Evolutionary conservation across 1,140 invertebrate species (phyloP), one percentile per base, ranked within the genome.

Genomic region (Galleria mellonella): DNA sequence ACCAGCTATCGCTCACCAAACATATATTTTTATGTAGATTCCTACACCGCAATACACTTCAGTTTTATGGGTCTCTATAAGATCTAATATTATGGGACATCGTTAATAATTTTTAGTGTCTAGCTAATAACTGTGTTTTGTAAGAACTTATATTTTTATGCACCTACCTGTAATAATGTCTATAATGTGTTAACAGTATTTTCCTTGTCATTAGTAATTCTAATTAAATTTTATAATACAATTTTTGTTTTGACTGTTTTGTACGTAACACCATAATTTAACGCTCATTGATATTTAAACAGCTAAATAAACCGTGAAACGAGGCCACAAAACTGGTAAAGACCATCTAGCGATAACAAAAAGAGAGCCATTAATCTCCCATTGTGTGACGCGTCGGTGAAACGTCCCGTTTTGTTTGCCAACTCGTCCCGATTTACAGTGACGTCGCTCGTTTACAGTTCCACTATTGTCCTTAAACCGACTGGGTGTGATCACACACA

Each of bases 311-410:
- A 67, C 68, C 75, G 69, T 83, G 76, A 82, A 79, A 79, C 72
- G 77, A 83, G 62, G 57, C 73, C 64, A 78, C 75, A 82, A 76
- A 81, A 70, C 55, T 62, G 54, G 68, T 74, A 74, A 82, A 83
- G 70, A 82, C 67, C 72, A 72, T 74, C 67, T 59, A 64, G 47
- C 59, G 71, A 78, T 79, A 75, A 81, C 81, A 82, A 84, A 78
- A 71, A 69, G 67, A 38, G 49, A 50, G 60, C 68, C 72, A 84
- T 84, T 84, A 84, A 84, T 84, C 81, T 82, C 67, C 69, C 62
- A 84, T 82, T 84, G 81, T 84, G 62, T 46, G 58, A 60, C 48
- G 61, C 48, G 60, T 48, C 62, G 66, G 69, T 65, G 66, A 69
- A 68, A 71, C 66, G 65, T 67, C 51, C 67, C 65, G 62, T 66